Base-by-base conservation (phyloP, 2,888 invertebrate species). In the Drosophila parthenogenetica region DNA sequence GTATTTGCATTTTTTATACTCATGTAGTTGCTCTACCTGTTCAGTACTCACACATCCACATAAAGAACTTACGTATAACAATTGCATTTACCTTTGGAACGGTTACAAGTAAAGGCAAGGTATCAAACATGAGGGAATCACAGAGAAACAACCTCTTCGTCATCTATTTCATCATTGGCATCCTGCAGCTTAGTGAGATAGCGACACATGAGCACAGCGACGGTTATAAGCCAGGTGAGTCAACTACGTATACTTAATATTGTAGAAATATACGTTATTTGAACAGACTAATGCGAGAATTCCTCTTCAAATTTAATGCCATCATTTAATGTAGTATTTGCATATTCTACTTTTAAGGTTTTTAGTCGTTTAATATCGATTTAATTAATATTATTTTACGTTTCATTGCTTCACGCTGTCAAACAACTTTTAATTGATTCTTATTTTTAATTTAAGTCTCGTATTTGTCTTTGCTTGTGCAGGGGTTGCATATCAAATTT, bases 201-300 rank as follows among this genome's bases (percentile, higher is more conserved):
- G 84, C 87, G 60, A 80, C 90, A 43, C 92, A 92, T 62, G 92
- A 92, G 73, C 92, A 92, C 66, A 87, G 89, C 64, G 92, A 92
- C 80, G 92, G 92, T 69, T 92, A 92, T 57, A 92, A 92, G 67
- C 92, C 92, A 85, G 92, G 92, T 92, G 65, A 90, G 90, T 58
- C 7, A 17, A 25, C n/a, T 37, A 10, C 5, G 14, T 19, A 25
- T 16, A 22, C 11, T 19, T 45, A 39, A 17, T 35, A 17, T 25
- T 22, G 0, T 8, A 10, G 1, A 32, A 13, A 32, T 29, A 1
- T 32, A 11, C 19, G 43, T 25, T 45, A 29, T 16, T 5, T 32
- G 29, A 45, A 46, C 14, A 29, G 17, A 5, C n/a, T n/a, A n/a
- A n/a, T n/a, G n/a, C n/a, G n/a, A n/a, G n/a, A n/a, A 32, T 29